Percentiles rank a stretch among this genome's conserved stretches.
These are phyloP conservation scores for Drosophila auraria DNA, from an alignment of 1,140 invertebrate species.

Conservation along the genomic window DNA sequence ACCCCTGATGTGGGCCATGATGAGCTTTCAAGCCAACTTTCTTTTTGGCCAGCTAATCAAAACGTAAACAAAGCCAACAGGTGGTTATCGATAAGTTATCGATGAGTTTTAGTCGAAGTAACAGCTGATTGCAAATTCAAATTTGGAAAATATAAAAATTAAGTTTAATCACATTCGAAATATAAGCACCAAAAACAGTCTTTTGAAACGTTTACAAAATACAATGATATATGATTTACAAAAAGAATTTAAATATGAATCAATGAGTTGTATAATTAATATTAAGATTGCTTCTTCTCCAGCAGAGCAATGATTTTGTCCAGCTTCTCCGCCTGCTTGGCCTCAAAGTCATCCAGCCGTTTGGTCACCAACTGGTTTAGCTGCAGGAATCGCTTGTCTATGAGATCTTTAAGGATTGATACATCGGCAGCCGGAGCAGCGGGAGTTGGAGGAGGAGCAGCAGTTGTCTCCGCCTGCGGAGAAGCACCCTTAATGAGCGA, in stretches of 20 bases:
- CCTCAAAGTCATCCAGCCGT: constrained; percentile 59
- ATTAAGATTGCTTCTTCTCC: constrained; percentile 37
- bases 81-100: constrained; percentile 45
- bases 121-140: constrained; percentile 22
- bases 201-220: constrained; percentile 21
- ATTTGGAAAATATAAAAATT: background rate
- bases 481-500: constrained; percentile 43
- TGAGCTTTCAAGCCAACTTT: constrained; percentile 46
- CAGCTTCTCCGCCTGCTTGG: constrained; percentile 49
- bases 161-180: constrained; percentile 37
- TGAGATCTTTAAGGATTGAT: constrained; percentile 27
- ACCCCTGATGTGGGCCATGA: constrained; percentile 10
- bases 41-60: constrained; percentile 27
- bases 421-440: background rate
- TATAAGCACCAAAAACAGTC: constrained; percentile 23
- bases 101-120: background rate
- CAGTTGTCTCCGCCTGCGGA: background rate
- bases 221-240: constrained; percentile 11
- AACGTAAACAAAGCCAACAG: constrained; percentile 64
- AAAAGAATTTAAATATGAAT: constrained; percentile 1
- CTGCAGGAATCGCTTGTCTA: constrained; percentile 48
- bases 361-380: constrained; percentile 42
- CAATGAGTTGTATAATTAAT: background rate
- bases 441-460: background rate
- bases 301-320: constrained; percentile 61